Evolutionary conservation across 2,113 vertebrate genomes (phyloP).

Genomic region (Fregetta grallaria): DNA sequence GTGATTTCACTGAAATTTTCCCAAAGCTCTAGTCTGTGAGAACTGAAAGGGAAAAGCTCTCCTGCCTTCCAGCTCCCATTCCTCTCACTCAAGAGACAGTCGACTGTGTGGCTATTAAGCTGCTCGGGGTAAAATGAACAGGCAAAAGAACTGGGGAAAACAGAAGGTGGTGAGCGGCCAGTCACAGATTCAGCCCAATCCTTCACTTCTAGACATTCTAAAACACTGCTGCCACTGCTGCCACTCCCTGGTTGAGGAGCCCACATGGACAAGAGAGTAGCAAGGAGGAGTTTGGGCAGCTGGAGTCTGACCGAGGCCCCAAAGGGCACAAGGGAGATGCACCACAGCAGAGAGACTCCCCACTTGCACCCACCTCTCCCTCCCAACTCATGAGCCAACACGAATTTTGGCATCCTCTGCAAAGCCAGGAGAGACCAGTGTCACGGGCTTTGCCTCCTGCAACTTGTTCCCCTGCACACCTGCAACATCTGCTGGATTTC

Average conservation of each 20-base stretch:
- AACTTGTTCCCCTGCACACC: neutral
- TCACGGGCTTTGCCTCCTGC: rapidly evolving
- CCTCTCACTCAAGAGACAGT: neutral
- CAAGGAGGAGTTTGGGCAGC: neutral
- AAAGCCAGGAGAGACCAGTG: neutral
- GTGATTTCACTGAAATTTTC: neutral
- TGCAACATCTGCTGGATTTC: neutral
- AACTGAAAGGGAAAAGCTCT: neutral
- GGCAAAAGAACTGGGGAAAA: neutral
- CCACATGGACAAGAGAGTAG: neutral
- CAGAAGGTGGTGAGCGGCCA: neutral
- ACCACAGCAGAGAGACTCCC: neutral
- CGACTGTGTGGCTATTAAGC: neutral
- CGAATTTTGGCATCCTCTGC: rapidly evolving
- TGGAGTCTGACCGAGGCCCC: neutral
- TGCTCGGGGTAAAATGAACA: neutral
- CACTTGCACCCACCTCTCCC: rapidly evolving
- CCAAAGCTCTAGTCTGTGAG: neutral
- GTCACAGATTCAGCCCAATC: neutral
- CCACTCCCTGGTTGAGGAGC: neutral
- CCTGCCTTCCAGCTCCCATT: neutral
- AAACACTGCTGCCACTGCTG: neutral
- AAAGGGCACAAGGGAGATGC: neutral
- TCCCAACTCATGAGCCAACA: neutral
- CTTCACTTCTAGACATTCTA: neutral